Percentiles rank a stretch among this genome's conserved stretches.
Conservation (phyloP, 2,113 vertebrate genomes). For the Acanthisitta chloris region DNA sequence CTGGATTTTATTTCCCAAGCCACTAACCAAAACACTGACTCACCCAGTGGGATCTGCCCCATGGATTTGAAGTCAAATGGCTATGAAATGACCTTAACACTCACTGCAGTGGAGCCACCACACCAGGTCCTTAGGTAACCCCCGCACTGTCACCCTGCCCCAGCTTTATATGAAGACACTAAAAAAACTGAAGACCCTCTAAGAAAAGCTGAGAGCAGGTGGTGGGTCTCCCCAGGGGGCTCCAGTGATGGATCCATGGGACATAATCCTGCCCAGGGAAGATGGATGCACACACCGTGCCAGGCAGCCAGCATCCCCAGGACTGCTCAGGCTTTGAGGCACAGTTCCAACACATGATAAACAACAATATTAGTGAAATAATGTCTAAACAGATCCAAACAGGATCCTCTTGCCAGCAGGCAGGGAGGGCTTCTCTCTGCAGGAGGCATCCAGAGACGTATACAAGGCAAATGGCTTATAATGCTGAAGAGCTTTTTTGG, state of each 20-base stretch:
- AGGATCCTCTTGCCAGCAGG: constrained; percentile 15
- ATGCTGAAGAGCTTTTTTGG: neutral
- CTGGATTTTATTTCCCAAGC: neutral
- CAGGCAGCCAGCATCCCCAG: neutral
- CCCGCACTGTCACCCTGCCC: neutral
- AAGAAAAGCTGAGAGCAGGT: neutral
- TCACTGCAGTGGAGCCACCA: neutral
- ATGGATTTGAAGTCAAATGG: neutral
- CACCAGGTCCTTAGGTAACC: neutral
- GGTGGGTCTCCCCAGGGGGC: neutral
- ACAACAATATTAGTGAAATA: constrained; percentile 35
- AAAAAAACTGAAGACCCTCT: neutral
- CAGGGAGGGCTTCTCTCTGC: neutral
- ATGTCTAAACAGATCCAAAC: neutral
- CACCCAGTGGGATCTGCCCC: neutral
- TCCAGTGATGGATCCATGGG: accelerated
- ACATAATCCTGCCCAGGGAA: neutral
- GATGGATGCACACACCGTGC: accelerated
- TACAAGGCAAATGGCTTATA: neutral
- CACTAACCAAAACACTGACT: neutral
- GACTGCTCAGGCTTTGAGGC: neutral
- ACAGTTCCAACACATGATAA: neutral
- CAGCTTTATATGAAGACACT: neutral
- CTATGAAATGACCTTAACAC: neutral
- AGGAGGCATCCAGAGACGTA: neutral